Conservation (phyloP, 2,888 invertebrate genomes). For the Hermodice carunculata region DNA sequence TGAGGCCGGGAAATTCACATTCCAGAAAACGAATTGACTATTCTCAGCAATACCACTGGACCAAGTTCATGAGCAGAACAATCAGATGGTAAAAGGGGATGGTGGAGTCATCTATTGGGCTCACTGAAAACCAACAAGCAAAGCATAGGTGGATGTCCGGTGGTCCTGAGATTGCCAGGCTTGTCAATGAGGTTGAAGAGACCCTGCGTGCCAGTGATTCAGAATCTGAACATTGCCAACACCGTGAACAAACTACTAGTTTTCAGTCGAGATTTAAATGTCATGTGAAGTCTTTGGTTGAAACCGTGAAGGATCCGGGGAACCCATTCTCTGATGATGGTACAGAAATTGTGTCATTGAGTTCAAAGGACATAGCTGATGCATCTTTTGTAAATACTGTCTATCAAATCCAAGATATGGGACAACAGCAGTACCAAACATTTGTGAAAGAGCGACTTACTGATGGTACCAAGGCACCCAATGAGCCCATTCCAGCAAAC, state of each 20-base stretch:
- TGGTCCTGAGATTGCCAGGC: slow-evolving; percentile 22
- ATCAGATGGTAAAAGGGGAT: slow-evolving; percentile 12
- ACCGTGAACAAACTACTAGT: slow-evolving; percentile 25
- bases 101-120: slow-evolving; percentile 27
- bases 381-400: slow-evolving; percentile 9
- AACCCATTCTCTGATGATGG: slow-evolving; percentile 26
- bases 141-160: slow-evolving; percentile 6
- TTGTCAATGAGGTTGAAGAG: slow-evolving; percentile 21
- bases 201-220: too few relatives aligned
- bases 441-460: slow-evolving; percentile 1
- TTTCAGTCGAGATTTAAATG: slow-evolving; percentile 16
- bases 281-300: slow-evolving; percentile 23
- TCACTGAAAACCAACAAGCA: slow-evolving; percentile 11
- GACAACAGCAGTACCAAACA: not conserved
- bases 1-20: slow-evolving; percentile 11
- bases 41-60: slow-evolving; percentile 24
- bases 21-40: slow-evolving; percentile 4
- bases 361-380: slow-evolving; percentile 8
- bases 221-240: slow-evolving; percentile 24
- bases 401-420: not conserved
- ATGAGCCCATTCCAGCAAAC: not conserved
- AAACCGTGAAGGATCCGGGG: slow-evolving; percentile 23
- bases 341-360: slow-evolving; percentile 3
- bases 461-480: not conserved
- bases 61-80: slow-evolving; percentile 26